Evolutionary conservation across 2,113 vertebrate species (phyloP), one percentile per base, ranked within the genome.

Genomic region (Vanacampus margaritifer): DNA sequence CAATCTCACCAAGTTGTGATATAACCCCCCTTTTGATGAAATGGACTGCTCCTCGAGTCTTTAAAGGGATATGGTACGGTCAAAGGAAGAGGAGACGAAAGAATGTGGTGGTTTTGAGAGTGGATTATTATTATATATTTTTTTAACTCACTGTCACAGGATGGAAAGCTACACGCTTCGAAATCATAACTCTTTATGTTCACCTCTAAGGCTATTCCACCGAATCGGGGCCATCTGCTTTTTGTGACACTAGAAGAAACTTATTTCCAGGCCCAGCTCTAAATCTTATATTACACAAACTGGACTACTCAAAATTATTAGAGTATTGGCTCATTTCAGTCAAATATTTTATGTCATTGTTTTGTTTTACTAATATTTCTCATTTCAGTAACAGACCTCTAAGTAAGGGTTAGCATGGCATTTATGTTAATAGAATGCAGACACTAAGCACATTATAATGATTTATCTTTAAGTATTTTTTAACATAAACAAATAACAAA

Each of bases 21-120:
- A 7, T 14, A 45, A 16, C 41, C 9, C 80, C 86, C 83, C 53
- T 83, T 68, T 67, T 35, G 1, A 26, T 45, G 57, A 73, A 89
- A 88, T 92, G 89, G 90, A 76, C 76, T 85, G 32, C 83, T 85
- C 90, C 84, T 24, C 32, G 10, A 7, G 46, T 60, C 51, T 84
- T 89, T 88, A 90, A 91, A 89, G 88, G 63, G 69, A 24, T 59
- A 43, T 57, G 83, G 78, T 79, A 58, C 64, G 71, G 72, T 84
- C 69, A 87, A 85, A 2, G 7, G 54, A 57, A 32, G 2, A 56
- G 54, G 24, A 37, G 6, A 48, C 24, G 19, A 41, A n/a, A 5
- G 43, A 51, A 9, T 23, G 48, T 26, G 28, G 50, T 41, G 46
- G 60, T 62, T 72, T 13, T 37, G 35, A 46, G 23, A 28, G 36